Evolutionary conservation across 2,797 vertebrate species (phyloP).

Genomic region (Takifugu rubripes): DNA sequence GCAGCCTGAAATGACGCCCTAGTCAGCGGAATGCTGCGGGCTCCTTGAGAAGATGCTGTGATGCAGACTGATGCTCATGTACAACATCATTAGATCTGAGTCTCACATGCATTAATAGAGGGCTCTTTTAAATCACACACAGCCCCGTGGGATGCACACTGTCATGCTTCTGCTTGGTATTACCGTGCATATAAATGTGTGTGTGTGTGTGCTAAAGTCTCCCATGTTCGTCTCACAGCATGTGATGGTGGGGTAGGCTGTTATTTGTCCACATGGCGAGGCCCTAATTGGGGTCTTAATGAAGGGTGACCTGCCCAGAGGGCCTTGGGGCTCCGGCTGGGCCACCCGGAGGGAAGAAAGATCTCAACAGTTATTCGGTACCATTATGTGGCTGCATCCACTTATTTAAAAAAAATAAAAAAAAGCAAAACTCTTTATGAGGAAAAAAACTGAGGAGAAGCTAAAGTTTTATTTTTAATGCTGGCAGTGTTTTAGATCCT

Average conservation of each 20-base stretch:
- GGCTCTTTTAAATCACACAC: too few species aligned
- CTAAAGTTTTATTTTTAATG: neutral
- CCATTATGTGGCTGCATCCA: too few species aligned
- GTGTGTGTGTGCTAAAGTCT: neutral
- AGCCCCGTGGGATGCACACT: neutral
- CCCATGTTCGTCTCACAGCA: constrained; percentile 10
- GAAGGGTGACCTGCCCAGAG: constrained; percentile 44
- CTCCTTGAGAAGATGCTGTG: too few species aligned
- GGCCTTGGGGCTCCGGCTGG: constrained; percentile 5
- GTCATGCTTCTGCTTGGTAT: constrained; percentile 11
- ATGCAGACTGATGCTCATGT: too few species aligned
- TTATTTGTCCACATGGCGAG: constrained; percentile 45
- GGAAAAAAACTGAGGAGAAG: too few species aligned
- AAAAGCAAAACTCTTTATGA: too few species aligned
- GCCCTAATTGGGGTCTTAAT: constrained; percentile 43
- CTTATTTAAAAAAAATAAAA: too few species aligned
- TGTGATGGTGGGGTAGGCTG: constrained; percentile 16
- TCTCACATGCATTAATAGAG: too few species aligned
- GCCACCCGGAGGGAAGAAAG: constrained; percentile 6
- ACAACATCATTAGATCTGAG: too few species aligned
- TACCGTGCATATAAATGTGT: constrained; percentile 11
- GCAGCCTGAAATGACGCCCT: too few species aligned
- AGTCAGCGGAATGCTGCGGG: too few species aligned
- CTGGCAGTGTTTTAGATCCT: neutral
- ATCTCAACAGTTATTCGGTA: neutral